Conservation (phyloP, 2,113 vertebrate species). For the Trematomus loennbergii region DNA sequence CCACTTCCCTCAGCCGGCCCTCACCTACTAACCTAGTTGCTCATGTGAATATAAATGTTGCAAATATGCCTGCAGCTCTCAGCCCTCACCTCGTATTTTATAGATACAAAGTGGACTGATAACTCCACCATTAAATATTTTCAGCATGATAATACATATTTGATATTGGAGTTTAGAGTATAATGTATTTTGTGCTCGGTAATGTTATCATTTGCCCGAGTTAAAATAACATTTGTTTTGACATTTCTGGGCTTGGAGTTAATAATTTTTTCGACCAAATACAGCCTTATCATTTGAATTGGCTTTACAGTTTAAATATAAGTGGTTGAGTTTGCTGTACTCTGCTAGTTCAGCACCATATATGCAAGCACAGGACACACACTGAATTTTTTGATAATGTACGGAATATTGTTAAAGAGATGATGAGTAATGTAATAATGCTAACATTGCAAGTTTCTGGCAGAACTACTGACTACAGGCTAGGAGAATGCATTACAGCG, state of each 20-base stretch:
- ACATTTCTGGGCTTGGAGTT: too few species aligned
- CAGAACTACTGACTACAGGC: slow-evolving; percentile 31
- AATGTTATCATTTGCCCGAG: neutral
- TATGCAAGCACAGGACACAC: slow-evolving; percentile 10
- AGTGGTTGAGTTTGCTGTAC: neutral
- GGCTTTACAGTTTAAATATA: slow-evolving; percentile 10
- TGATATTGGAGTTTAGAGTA: neutral
- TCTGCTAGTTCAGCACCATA: slow-evolving; percentile 9
- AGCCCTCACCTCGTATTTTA: neutral
- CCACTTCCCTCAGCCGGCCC: neutral
- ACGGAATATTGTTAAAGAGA: slow-evolving; percentile 43
- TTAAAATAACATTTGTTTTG: neutral
- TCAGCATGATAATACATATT: neutral
- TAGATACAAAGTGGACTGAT: neutral
- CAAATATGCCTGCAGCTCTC: neutral
- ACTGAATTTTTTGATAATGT: slow-evolving; percentile 49
- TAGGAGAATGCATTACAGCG: slow-evolving; percentile 16
- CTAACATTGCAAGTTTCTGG: slow-evolving; percentile 23
- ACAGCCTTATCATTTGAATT: neutral
- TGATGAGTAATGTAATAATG: slow-evolving; percentile 42
- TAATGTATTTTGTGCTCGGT: neutral
- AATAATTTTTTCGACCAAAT: neutral
- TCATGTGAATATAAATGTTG: neutral
- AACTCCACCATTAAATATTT: neutral
- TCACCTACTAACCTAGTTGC: neutral